Evolutionary conservation across 1,140 invertebrate genomes (phyloP), one percentile per base, ranked within the genome.

Genomic region (Calliopsis andreniformis): DNA sequence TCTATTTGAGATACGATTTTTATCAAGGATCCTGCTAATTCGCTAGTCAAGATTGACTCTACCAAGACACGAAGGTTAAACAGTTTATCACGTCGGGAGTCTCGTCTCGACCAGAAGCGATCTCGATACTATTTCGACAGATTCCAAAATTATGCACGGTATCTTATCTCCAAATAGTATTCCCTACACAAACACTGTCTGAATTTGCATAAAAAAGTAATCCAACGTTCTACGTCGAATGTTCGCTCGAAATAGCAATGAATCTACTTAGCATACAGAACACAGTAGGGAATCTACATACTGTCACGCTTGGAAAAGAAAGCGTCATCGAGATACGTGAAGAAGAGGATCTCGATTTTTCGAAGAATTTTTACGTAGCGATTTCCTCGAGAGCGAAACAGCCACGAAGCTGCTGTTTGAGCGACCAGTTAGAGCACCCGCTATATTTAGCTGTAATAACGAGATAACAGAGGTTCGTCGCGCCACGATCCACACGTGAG

Each of bases 371-470:
- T 39, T 10, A 39, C 51, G 51, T 20, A 20, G 2, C 51, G 39
- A 66, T 23, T 6, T n/a, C 14, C 1, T 16, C 49, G 55, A 82
- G 59, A 16, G 55, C 16, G 64, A 63, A 32, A 16, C 28, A 18
- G 28, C 35, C 23, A 43, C 42, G 43, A 18, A 72, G 68, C 66
- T 78, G 47, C 25, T 70, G 68, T 83, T 75, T 84, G 62, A 80
- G 80, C 51, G 49, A 10, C 58, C 55, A 67, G 72, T 80, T 83
- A 84, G 78, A 62, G 25, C 45, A 68, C 1, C 49, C 32, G 84
- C 83, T 86, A 86, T 86, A 86, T 86, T 86, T 86, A 86, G 83
- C 66, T 43, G 61, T 47, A 68, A 71, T 78, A 72, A 85, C 78
- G 49, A 79, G 79, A 86, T 86, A 86, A 82, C 58, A 71, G 66